Evolutionary conservation across 2,113 vertebrate genomes (phyloP).

Genomic region (Vireo altiloquus): DNA sequence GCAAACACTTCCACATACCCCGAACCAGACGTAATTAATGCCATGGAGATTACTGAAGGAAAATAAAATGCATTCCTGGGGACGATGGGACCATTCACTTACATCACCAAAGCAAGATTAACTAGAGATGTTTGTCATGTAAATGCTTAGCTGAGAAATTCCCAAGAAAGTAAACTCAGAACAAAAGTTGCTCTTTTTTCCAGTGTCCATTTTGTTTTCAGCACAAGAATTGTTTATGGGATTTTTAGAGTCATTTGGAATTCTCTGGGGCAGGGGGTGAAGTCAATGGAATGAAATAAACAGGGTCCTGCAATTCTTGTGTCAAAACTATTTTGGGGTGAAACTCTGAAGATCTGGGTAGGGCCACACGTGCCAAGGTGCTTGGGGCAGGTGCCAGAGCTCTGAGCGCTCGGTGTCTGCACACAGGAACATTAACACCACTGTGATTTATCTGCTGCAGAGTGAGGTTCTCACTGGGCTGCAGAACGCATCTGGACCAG

Average conservation of each 20-base stretch:
- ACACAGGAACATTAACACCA: neutral
- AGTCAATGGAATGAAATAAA: neutral
- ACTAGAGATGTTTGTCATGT: neutral
- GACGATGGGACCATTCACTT: neutral
- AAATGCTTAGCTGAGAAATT: neutral
- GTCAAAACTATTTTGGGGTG: neutral
- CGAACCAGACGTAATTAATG: neutral
- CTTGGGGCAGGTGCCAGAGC: neutral
- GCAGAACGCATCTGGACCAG: slow-evolving; percentile 52
- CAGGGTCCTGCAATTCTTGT: neutral
- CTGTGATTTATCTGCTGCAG: slow-evolving; percentile 35
- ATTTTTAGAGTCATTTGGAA: neutral
- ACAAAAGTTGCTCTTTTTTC: neutral
- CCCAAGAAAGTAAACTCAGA: neutral
- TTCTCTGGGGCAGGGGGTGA: neutral
- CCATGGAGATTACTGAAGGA: neutral
- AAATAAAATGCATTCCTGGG: neutral
- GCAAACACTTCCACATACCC: neutral
- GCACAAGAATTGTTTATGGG: neutral
- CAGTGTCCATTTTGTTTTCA: neutral
- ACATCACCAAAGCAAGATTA: neutral
- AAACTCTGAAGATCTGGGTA: neutral
- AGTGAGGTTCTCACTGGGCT: neutral
- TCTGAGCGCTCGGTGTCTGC: neutral
- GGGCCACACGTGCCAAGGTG: neutral